Evolutionary conservation across 2,113 vertebrate species (phyloP).

Genomic region (Brevimyrus niger): DNA sequence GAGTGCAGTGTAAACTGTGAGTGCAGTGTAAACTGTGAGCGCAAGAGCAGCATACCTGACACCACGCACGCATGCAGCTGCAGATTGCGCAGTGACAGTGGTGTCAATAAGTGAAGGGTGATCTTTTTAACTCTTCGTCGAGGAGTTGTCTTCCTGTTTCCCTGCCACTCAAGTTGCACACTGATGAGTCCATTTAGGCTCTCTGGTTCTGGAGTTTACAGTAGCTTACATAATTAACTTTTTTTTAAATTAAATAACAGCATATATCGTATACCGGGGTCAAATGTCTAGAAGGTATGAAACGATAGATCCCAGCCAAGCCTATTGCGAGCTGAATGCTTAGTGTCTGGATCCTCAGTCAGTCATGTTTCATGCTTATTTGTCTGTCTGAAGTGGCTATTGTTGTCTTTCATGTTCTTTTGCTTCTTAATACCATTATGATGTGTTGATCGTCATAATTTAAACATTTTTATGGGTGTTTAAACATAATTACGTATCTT

Average conservation of each 20-base stretch:
- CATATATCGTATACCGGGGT: background rate
- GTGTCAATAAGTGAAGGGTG: background rate
- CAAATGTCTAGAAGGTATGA: background rate
- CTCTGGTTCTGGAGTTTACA: background rate
- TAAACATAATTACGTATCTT: background rate
- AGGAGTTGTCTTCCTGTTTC: background rate
- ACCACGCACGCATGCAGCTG: background rate
- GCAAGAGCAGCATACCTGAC: background rate
- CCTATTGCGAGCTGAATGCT: background rate
- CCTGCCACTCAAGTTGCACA: background rate
- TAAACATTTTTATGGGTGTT: too few relatives aligned
- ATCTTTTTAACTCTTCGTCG: background rate
- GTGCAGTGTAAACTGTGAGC: background rate
- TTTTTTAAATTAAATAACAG: background rate
- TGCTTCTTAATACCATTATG: background rate
- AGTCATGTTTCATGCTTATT: background rate
- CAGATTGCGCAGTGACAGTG: background rate
- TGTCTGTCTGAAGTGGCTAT: background rate
- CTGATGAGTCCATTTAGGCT: background rate
- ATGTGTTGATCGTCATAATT: background rate
- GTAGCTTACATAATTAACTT: background rate
- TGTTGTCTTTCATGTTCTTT: background rate
- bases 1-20: too few relatives aligned
- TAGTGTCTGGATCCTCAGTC: background rate
- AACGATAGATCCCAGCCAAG: background rate